Conservation (phyloP, 2,888 invertebrate genomes). For the Cactoblastis cactorum region DNA sequence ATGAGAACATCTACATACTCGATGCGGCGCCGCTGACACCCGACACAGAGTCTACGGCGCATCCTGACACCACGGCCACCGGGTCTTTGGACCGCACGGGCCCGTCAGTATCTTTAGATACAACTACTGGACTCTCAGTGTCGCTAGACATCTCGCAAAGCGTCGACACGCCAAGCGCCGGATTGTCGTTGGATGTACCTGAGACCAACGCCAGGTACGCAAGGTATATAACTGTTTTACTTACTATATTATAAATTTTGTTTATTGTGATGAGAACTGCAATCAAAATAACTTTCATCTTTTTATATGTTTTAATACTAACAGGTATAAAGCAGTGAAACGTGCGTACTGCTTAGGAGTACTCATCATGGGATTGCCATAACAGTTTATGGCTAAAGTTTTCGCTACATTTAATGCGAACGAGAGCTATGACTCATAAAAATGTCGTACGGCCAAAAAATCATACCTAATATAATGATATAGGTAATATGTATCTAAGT, state of each 20-base stretch:
- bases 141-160: slow-evolving; percentile 76
- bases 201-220: slow-evolving; percentile 70
- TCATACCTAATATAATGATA: neutral
- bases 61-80: slow-evolving; percentile 66
- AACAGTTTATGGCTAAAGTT: slow-evolving; percentile 3
- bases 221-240: too few species aligned
- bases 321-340: neutral
- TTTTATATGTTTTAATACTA: too few species aligned
- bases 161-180: slow-evolving; percentile 73
- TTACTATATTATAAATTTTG: too few species aligned
- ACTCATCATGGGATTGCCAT: slow-evolving; percentile 6
- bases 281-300: too few species aligned
- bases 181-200: slow-evolving; percentile 70
- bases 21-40: slow-evolving; percentile 85
- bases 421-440: slow-evolving; percentile 3
- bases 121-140: slow-evolving; percentile 69
- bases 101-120: slow-evolving; percentile 70
- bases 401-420: slow-evolving; percentile 5
- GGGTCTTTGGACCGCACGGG: slow-evolving; percentile 68
- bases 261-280: too few species aligned
- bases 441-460: slow-evolving; percentile 5
- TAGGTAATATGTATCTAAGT: neutral
- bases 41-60: slow-evolving; percentile 83
- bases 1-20: too few species aligned
- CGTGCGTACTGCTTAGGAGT: neutral